Evolutionary conservation across 2,888 invertebrate species (phyloP), one percentile per base, ranked within the genome.

Genomic region (Piscicola geometra): DNA sequence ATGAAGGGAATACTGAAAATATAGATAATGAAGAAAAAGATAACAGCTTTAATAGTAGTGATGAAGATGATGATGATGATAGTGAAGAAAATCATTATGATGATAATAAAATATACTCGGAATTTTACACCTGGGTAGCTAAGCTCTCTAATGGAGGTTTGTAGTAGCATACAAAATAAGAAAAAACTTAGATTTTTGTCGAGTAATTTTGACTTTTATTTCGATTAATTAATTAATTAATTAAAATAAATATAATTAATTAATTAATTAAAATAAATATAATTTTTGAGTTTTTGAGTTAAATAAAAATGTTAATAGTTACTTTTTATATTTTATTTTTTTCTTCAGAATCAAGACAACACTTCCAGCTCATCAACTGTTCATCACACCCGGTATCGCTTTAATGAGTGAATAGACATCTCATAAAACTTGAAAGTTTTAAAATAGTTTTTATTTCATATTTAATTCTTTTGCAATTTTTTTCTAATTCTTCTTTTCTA

Each of bases 81-180:
- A 21, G 60, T 25, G 60, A 56, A 5, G 60, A 56, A 21, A 25
- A 56, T 18, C 9, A 18, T 15, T 5, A 25, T 56, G 60, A 25
- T 25, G 60, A 56, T 25, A 18, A 56, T 25, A 56, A 56, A 18
- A 56, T 56, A 25, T 56, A 56, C n/a, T 56, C n/a, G 3, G 60
- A 56, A 9, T 5, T 25, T 56, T 18, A 18, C 60, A 56, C 60
- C n/a, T 56, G 60, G 60, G n/a, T 56, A 25, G 25, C 60, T 56
- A 5, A 56, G 60, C 25, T 56, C n/a, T 21, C 60, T 56, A 56
- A 56, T 56, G 60, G 60, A 56, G 60, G 60, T 56, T 56, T 18
- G 25, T 15, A 3, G 5, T 18, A 56, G n/a, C 5, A 41, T 41
- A 41, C n/a, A 41, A 41, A 41, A 41, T 41, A 41, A 41, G 9